phyloP scores from a whole-genome alignment of 2,888 invertebrate genomes.

The Galeopsomyia nigrocyanea region DNA sequence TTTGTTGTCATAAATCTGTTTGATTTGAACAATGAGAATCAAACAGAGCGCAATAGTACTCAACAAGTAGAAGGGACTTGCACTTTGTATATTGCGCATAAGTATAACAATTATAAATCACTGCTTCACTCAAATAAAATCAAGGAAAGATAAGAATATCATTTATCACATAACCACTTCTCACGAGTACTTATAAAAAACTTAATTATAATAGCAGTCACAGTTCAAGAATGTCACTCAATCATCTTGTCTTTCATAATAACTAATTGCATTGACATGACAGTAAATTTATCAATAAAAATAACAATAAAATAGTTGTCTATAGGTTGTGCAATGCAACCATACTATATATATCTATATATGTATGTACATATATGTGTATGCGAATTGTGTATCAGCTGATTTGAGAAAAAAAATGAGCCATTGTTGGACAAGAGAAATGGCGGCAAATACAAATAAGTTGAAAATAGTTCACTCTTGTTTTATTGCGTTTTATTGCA shows the following conservation, averaged over 20 bases:
- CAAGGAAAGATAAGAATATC: conserved; percentile 13
- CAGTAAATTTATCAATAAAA: background rate
- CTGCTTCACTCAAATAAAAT: conserved; percentile 12
- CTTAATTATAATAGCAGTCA: background rate
- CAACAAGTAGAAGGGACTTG: conserved; percentile 60
- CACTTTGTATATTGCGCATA: conserved; percentile 62
- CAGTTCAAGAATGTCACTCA: too few relatives aligned
- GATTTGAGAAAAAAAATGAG: background rate
- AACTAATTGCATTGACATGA: background rate
- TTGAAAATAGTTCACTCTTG: background rate
- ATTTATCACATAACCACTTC: conserved; percentile 37
- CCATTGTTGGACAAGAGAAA: conserved; percentile 30
- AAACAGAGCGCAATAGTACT: conserved; percentile 62
- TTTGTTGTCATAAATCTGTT: conserved; percentile 69
- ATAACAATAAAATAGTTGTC: too few relatives aligned
- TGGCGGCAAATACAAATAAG: background rate
- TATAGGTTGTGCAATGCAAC: too few relatives aligned
- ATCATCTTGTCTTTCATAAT: too few relatives aligned
- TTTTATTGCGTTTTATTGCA: too few relatives aligned
- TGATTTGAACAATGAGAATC: conserved; percentile 68
- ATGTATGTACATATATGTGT: too few relatives aligned
- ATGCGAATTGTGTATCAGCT: too few relatives aligned
- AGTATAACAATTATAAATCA: conserved; percentile 58
- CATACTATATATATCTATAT: too few relatives aligned
- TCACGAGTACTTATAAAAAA: conserved; percentile 20